A percentile compares a stretch with the other conserved stretches of the same genome.
Evolutionary conservation across 2,797 vertebrate genomes (phyloP).

Genomic region (Melanotaenia nigrans): DNA sequence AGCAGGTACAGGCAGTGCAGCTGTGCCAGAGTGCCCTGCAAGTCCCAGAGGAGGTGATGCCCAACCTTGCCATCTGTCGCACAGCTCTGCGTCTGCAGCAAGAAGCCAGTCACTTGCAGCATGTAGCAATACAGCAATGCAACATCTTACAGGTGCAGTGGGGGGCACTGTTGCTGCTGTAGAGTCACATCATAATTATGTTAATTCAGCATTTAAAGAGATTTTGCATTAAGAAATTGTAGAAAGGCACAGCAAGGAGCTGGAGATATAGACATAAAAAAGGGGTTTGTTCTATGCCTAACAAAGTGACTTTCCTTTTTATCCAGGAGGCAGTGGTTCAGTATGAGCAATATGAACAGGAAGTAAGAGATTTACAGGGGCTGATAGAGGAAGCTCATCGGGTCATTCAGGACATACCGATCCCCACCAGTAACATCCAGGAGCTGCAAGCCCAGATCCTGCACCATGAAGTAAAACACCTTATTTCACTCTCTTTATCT

Average conservation of each 20-base stretch:
- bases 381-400: conserved; percentile 93
- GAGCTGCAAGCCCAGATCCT: conserved; percentile 97
- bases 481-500: not conserved
- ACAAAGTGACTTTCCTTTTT: conserved; percentile 1
- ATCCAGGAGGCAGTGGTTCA: conserved; percentile 95
- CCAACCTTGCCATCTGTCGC: conserved; percentile 89
- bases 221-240: not conserved
- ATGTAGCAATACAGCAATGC: conserved; percentile 95
- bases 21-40: conserved; percentile 90
- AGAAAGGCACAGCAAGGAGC: not conserved
- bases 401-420: conserved; percentile 91
- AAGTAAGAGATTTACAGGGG: conserved; percentile 92
- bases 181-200: not conserved
- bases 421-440: conserved; percentile 92
- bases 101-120: conserved; percentile 95
- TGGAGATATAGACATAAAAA: not conserved
- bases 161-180: conserved; percentile 10
- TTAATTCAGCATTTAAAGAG: not conserved
- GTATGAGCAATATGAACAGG: conserved; percentile 96
- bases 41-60: conserved; percentile 93
- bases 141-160: conserved; percentile 92
- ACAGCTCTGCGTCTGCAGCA: conserved; percentile 92
- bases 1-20: conserved; percentile 92
- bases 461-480: conserved; percentile 87
- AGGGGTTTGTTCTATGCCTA: not conserved